Base-by-base conservation (phyloP, 2,888 invertebrate species). In the Glaucopsyche alexis region DNA sequence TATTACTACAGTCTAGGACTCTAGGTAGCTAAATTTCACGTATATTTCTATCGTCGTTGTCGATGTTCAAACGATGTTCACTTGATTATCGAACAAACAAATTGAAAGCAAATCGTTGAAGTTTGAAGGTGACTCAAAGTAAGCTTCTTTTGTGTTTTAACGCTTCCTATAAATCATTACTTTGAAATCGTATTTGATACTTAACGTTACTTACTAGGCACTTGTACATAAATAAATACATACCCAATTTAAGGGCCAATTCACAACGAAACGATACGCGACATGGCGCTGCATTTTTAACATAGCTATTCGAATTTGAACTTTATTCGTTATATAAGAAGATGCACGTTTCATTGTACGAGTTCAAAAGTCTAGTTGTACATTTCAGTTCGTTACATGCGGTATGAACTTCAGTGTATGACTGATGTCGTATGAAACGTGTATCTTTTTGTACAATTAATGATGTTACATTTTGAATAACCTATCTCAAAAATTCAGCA, bases 81-180 rank as follows among this genome's bases (percentile, higher is more conserved):
- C 55, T 55, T 55, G 19, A 3, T 9, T 55, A 55, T 55, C 19
- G 55, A 55, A 55, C 55, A 55, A 55, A 55, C 55, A 55, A 55
- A 42, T 42, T 8, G 42, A 29, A 16, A 16, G 16, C 16, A 1
- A 52, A 8, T 16, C 52, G 52, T 29, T n/a, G n/a, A n/a, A 29
- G 29, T 29, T 29, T 19, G 9, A 55, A 8, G 55, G 55, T 19
- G 16, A 55, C 9, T 55, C 55, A 55, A 55, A 55, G 9, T 11
- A 55, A 55, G 55, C 16, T 16, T 16, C 19, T 16, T 29, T 19
- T 55, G 55, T 55, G 9, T 19, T 55, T 42, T 5, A 42, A 19
- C 11, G 55, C 55, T 19, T 55, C 55, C 19, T 19, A 55, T 11
- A 9, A 55, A 19, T 9, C 16, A 5, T 19, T 55, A n/a, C n/a